Evolutionary conservation across 2,797 vertebrate species (phyloP), one percentile per base, ranked within the genome.

Genomic region (Meda fulgida): DNA sequence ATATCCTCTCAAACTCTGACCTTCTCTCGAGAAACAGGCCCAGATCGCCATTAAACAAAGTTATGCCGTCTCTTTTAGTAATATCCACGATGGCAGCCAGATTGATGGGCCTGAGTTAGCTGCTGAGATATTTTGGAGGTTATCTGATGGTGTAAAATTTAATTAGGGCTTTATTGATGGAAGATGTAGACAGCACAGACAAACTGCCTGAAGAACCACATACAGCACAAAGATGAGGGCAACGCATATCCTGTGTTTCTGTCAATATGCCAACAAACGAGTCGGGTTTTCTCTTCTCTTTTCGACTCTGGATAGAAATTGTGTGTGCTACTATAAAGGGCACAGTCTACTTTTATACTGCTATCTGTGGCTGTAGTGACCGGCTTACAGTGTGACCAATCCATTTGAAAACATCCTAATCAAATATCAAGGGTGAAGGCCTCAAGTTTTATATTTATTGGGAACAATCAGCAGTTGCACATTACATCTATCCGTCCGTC

Each of bases 111-210:
- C 48, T 29, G 55, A 1, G 5, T 65, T 46, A 46, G 53, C 63
- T 31, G 63, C 29, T 18, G 58, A 55, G 77, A 77, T 78, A 67
- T 81, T 78, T 36, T 43, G 72, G 66, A 81, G 76, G 60, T 78
- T 55, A 73, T 85, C 85, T 84, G 86, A 81, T 67, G 76, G 70
- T 36, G 26, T 73, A 71, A 80, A 83, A 86, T 89, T 86, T 83
- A 89, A 88, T 89, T 89, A 86, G 55, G 43, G 43, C 46, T 83
- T 86, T 86, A 88, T 86, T 83, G 84, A 88, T 86, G 86, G 79
- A 58, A 46, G 48, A 79, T 55, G 60, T 46, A 66, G 75, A 67
- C 55, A 19, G 66, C 46, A 53, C 13, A 73, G 51, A 72, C 36
- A 76, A 77, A 81, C 38, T 60, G 40, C 38, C 66, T 63, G 38